Evolutionary conservation across 2,888 invertebrate genomes (phyloP).

Genomic region (Cataglyphis altisquamis): DNA sequence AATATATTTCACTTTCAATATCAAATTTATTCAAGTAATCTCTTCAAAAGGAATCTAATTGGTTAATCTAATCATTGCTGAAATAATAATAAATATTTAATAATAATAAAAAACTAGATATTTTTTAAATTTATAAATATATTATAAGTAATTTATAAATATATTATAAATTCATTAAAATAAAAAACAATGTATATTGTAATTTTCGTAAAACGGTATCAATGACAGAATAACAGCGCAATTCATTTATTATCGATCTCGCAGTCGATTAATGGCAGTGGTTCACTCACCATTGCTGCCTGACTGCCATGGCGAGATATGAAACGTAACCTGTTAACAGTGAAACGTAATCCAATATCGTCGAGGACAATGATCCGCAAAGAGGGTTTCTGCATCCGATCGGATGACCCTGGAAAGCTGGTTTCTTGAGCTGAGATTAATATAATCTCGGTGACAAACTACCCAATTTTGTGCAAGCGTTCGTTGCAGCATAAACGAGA

Average conservation of each 20-base stretch:
- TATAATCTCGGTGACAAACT: conserved; percentile 67
- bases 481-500: conserved; percentile 14
- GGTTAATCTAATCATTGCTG: neutral
- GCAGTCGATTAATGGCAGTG: conserved; percentile 70
- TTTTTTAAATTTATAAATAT: neutral
- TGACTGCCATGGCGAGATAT: conserved; percentile 65
- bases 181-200: neutral
- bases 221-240: neutral
- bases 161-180: neutral
- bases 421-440: conserved; percentile 60
- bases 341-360: conserved; percentile 75
- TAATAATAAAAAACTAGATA: neutral
- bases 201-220: neutral
- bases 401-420: conserved; percentile 58
- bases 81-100: neutral
- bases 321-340: conserved; percentile 76
- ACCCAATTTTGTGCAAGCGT: conserved; percentile 50
- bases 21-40: neutral
- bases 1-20: neutral
- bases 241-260: conserved; percentile 59
- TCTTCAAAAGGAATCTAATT: neutral
- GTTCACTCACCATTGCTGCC: conserved; percentile 63
- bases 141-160: neutral
- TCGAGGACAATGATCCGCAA: conserved; percentile 67
- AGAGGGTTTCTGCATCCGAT: conserved; percentile 68